A percentile compares a stretch with the other conserved stretches of the same genome.
These are phyloP conservation scores for Ciconia stormi DNA, from an alignment of 2,113 vertebrate genomes.

Conservation along the genomic window DNA sequence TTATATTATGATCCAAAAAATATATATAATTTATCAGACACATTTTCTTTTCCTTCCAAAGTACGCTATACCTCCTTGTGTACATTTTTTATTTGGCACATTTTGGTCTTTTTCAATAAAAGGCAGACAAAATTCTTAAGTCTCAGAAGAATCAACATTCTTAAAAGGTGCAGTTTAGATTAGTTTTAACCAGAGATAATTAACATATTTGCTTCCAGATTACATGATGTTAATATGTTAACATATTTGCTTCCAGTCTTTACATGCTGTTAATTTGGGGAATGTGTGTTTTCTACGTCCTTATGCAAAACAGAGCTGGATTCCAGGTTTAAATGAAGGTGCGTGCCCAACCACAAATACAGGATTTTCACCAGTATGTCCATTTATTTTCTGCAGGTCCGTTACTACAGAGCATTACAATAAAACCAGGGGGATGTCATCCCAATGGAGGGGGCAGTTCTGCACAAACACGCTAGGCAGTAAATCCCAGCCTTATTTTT, in stretches of 20 bases:
- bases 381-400: background rate
- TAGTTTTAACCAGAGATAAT: conserved; percentile 4
- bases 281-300: background rate
- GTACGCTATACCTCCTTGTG: background rate
- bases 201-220: conserved; percentile 31
- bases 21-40: background rate
- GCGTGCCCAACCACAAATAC: background rate
- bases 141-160: background rate
- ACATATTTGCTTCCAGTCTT: conserved; percentile 22
- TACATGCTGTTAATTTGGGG: background rate
- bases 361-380: background rate
- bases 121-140: background rate
- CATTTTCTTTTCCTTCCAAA: background rate
- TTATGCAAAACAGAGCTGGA: conserved; percentile 30
- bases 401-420: background rate
- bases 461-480: background rate
- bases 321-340: conserved; percentile 21
- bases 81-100: background rate
- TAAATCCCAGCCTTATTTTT: background rate
- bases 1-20: background rate
- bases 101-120: background rate
- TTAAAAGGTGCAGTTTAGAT: background rate
- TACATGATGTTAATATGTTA: background rate
- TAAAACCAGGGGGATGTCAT: background rate
- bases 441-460: fast-evolving